A percentile compares a stretch with the other conserved stretches of the same genome.
Conservation (phyloP, 2,797 vertebrate species). For the Limosa lapponica region DNA sequence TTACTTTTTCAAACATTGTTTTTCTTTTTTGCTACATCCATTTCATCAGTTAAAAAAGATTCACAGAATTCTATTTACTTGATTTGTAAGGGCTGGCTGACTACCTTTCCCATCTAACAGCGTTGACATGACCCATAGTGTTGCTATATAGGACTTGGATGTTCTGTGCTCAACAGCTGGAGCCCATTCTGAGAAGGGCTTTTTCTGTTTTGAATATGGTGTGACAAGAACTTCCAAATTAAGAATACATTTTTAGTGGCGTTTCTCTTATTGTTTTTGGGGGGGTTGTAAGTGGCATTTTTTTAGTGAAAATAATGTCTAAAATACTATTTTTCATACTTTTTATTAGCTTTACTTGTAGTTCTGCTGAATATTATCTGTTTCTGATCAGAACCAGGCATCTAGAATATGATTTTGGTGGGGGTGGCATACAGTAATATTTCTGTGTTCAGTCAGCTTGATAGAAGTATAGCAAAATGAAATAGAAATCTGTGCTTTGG, state of each 20-base stretch:
- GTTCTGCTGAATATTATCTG: not conserved
- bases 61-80: not conserved
- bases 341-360: not conserved
- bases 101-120: not conserved
- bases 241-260: not conserved
- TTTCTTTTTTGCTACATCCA: not conserved
- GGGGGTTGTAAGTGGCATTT: not conserved
- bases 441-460: not conserved
- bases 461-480: not conserved
- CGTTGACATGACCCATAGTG: not conserved
- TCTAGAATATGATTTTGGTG: not conserved
- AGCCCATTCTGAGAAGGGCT: not conserved
- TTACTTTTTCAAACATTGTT: not conserved
- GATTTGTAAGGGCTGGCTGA: not conserved
- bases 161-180: not conserved
- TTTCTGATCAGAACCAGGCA: not conserved
- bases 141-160: not conserved
- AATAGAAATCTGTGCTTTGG: not conserved
- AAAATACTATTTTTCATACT: not conserved
- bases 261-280: not conserved
- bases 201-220: not conserved
- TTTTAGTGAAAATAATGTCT: not conserved
- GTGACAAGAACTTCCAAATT: not conserved
- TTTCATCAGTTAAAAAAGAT: not conserved
- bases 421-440: not conserved